These are phyloP conservation scores for Leucophenga montana DNA, from an alignment of 2,888 invertebrate species.

Conservation along the genomic window DNA sequence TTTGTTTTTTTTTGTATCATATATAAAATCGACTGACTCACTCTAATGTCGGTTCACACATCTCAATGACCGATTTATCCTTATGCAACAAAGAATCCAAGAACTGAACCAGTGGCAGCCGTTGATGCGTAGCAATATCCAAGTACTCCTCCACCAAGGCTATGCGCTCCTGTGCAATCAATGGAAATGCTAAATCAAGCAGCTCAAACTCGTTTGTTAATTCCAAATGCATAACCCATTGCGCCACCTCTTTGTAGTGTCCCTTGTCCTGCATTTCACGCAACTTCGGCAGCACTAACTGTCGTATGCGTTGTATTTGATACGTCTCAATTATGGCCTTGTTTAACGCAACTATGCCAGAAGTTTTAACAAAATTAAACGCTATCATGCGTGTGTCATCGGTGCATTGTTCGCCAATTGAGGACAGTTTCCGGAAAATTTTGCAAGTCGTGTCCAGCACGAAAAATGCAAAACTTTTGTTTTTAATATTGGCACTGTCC, in stretches of 20 bases:
- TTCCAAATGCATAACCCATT: conserved; percentile 79
- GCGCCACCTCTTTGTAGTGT: conserved; percentile 84
- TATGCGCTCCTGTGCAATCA: conserved; percentile 87
- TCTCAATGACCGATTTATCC: conserved; percentile 76
- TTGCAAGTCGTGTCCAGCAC: conserved; percentile 78
- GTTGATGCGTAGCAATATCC: conserved; percentile 78
- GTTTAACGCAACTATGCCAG: conserved; percentile 79
- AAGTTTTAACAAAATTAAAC: conserved; percentile 81
- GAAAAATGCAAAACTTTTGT: conserved; percentile 68
- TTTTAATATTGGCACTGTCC: conserved; percentile 71
- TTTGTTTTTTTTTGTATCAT: neutral
- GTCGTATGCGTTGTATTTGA: conserved; percentile 77
- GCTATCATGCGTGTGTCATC: conserved; percentile 80
- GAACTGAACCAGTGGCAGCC: conserved; percentile 79
- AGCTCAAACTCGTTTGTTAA: conserved; percentile 80
- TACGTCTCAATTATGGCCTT: conserved; percentile 79
- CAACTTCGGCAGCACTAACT: conserved; percentile 78
- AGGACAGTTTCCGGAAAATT: conserved; percentile 73
- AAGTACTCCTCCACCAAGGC: conserved; percentile 85
- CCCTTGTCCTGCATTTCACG: conserved; percentile 76
- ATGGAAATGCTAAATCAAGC: conserved; percentile 82
- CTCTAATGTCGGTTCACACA: conserved; percentile 76
- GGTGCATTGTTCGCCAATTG: conserved; percentile 74
- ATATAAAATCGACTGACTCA: conserved; percentile 65
- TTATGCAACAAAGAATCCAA: conserved; percentile 82